Conservation (phyloP, 2,888 invertebrate genomes). For the Aspidiotus destructor region DNA sequence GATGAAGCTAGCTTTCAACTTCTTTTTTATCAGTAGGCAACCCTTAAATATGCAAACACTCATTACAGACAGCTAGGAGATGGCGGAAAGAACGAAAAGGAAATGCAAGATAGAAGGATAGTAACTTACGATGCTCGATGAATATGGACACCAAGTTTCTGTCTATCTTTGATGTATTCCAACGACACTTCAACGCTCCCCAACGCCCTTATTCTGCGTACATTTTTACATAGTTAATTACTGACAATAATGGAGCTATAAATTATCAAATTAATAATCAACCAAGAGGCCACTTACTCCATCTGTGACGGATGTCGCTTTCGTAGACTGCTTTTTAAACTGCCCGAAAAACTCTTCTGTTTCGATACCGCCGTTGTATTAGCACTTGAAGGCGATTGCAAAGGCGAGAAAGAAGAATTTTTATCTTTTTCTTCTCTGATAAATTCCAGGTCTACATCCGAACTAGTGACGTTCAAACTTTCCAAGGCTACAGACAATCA, state of each 20-base stretch:
- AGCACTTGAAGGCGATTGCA: neutral
- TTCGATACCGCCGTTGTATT: slow-evolving; percentile 2
- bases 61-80: neutral
- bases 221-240: too few species aligned
- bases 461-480: slow-evolving; percentile 5
- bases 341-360: slow-evolving; percentile 14
- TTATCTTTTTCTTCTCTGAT: neutral
- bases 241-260: too few species aligned
- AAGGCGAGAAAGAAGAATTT: slow-evolving; percentile 7
- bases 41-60: too few species aligned
- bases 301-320: slow-evolving; percentile 16
- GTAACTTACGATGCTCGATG: slow-evolving; percentile 77
- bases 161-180: slow-evolving; percentile 72
- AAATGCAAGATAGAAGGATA: neutral
- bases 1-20: too few species aligned
- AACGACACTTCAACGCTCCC: slow-evolving; percentile 77
- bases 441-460: slow-evolving; percentile 14
- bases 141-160: slow-evolving; percentile 70
- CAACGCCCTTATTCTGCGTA: slow-evolving; percentile 40
- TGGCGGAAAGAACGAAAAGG: neutral
- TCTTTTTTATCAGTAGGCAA: too few species aligned
- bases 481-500: neutral
- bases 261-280: neutral
- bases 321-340: slow-evolving; percentile 20
- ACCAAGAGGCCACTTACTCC: neutral